Base-by-base conservation (phyloP, 2,888 invertebrate genomes). In the Polyploca ridens region DNA sequence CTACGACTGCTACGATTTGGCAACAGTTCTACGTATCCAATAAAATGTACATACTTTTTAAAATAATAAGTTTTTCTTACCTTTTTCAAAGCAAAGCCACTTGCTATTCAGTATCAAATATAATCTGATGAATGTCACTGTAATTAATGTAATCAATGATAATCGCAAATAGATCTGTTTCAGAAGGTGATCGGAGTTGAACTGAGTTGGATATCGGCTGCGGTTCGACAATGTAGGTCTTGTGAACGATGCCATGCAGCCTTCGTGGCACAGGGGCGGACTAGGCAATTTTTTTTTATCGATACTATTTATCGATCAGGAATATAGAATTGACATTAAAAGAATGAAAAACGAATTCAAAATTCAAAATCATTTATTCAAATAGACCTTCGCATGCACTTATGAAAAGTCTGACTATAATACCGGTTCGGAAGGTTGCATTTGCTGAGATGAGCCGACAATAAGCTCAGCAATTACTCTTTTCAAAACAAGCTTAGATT, bases 221-320 rank as follows among this genome's bases (percentile, higher is more conserved):
- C 82, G 89, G 90, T 88, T 82, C 83, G 70, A 75, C 87, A 81
- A 90, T 88, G 90, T 90, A 90, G 91, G 90, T 88, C 91, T 90
- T 81, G 85, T 78, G 77, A 81, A 71, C 78, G 72, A 76, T 74
- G 78, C 78, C 74, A 78, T 79, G 79, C 84, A 89, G 90, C 91
- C 91, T 92, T 89, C 82, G 77, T 44, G 6, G 14, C 2, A 58
- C 91, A 92, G 93, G 89, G 90, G 16, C 78, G 90, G 58, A 88
- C 68, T 86, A 3, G 63, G 65, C 41, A 5, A 35, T 41, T 57
- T 59, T n/a, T 46, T 7, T 6, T 46, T 1, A 46, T 46, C 46
- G 14, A 46, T 5, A 33, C 33, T 5, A n/a, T n/a, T n/a, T n/a
- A n/a, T n/a, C n/a, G n/a, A n/a, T n/a, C n/a, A n/a, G n/a, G n/a